These are phyloP conservation scores for Drosophila rellima DNA, from an alignment of 2,888 invertebrate species.

Conservation along the genomic window DNA sequence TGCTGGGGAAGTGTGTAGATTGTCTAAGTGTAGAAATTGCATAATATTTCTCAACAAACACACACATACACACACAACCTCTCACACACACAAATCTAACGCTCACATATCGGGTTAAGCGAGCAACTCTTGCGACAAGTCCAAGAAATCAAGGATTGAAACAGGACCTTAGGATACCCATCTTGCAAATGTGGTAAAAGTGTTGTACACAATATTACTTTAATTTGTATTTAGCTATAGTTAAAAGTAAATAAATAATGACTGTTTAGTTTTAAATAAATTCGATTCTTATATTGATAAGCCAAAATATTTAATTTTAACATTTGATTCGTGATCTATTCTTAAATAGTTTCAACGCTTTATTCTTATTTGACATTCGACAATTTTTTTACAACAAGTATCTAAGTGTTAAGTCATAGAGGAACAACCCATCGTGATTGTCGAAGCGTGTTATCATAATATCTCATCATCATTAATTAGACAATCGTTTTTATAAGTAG, in stretches of 20 bases:
- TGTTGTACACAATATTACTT: background rate
- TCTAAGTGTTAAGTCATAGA: too few relatives aligned
- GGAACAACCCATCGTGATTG: too few relatives aligned
- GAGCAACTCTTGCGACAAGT: slow-evolving; percentile 40
- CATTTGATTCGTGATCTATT: too few relatives aligned
- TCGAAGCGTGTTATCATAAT: too few relatives aligned
- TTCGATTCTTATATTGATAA: background rate
- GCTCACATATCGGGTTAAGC: slow-evolving; percentile 55
- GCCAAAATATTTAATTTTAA: too few relatives aligned
- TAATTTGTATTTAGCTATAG: background rate
- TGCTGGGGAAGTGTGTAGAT: slow-evolving; percentile 39
- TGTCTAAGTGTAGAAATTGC: slow-evolving; percentile 75
- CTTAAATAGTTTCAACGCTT: too few relatives aligned
- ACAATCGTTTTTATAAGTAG: too few relatives aligned
- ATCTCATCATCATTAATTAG: too few relatives aligned
- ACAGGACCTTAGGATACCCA: slow-evolving; percentile 7
- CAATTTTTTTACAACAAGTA: too few relatives aligned
- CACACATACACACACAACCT: slow-evolving; percentile 23
- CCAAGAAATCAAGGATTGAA: background rate
- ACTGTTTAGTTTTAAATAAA: background rate
- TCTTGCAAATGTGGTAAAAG: background rate
- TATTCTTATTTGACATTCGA: too few relatives aligned
- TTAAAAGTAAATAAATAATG: background rate
- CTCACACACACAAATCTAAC: slow-evolving; percentile 9
- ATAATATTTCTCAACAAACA: slow-evolving; percentile 69